Evolutionary conservation across 1,140 invertebrate genomes (phyloP).

Genomic region (Grapholita molesta): DNA sequence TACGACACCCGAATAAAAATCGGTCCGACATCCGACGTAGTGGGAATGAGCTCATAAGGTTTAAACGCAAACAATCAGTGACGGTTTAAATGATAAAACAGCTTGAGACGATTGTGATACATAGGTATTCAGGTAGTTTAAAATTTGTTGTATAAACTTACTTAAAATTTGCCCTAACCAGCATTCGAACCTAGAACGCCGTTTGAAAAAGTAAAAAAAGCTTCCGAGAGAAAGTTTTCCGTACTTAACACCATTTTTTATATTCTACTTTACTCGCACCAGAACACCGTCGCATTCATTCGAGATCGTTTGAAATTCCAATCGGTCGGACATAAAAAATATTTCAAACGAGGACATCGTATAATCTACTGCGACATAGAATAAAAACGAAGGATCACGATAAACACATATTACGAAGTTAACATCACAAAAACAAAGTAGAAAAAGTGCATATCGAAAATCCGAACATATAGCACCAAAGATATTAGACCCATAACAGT

Average conservation of each 20-base stretch:
- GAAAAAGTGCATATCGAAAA: constrained; percentile 18
- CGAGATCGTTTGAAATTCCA: constrained; percentile 45
- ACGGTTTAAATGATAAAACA: no score
- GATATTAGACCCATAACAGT: constrained; percentile 3
- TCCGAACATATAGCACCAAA: constrained; percentile 21
- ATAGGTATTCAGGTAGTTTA: no score
- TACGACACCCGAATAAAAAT: no score
- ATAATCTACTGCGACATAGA: constrained; percentile 25
- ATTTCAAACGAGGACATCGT: constrained; percentile 39
- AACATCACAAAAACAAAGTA: constrained; percentile 18
- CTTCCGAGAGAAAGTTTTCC: neutral
- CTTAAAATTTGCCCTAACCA: no score
- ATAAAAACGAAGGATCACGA: constrained; percentile 18
- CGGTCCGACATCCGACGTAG: no score
- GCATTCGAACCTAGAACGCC: no score
- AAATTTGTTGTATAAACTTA: no score
- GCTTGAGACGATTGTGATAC: no score
- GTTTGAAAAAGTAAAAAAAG: neutral
- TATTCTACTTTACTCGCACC: neutral
- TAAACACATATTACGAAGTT: constrained; percentile 23
- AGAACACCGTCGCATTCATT: constrained; percentile 42
- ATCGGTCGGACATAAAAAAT: constrained; percentile 46
- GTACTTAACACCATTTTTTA: no score
- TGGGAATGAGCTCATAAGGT: no score
- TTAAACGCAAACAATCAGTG: no score